Conservation (phyloP, 2,888 invertebrate genomes). For the Mythimna lalbum region DNA sequence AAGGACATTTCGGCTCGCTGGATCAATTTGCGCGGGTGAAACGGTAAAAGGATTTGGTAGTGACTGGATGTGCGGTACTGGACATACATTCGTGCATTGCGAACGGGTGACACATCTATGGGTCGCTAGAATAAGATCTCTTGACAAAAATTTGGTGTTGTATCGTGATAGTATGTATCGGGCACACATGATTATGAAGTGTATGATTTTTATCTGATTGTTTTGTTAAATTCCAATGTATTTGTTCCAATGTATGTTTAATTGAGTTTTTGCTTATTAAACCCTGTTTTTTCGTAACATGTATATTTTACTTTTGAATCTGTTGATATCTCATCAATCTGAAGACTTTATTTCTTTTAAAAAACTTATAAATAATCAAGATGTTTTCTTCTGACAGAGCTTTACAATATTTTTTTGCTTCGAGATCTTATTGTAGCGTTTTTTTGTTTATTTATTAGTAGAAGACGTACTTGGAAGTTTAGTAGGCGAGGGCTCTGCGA, state of each 20-base stretch:
- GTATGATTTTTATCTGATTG: not conserved
- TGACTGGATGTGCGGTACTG: constrained; percentile 54
- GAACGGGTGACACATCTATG: constrained; percentile 56
- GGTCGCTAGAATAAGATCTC: constrained; percentile 84
- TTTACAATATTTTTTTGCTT: constrained; percentile 19
- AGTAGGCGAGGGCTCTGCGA: constrained; percentile 91
- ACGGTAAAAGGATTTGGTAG: constrained; percentile 29
- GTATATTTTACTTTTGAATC: not conserved
- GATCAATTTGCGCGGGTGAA: constrained; percentile 31
- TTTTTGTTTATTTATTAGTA: constrained; percentile 66
- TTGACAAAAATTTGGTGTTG: constrained; percentile 41
- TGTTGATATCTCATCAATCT: not conserved
- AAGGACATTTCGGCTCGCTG: constrained; percentile 22
- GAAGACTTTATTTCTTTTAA: not conserved
- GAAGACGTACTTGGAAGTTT: constrained; percentile 91
- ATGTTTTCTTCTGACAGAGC: not conserved
- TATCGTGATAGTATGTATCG: not conserved
- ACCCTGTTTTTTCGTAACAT: not conserved
- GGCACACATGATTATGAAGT: not conserved
- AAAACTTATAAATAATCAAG: not conserved
- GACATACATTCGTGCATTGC: constrained; percentile 70
- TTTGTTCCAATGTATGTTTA: not conserved
- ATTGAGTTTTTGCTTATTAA: not conserved
- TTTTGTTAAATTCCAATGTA: not conserved
- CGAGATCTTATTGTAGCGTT: constrained; percentile 84